A percentile compares a stretch with the other conserved stretches of the same genome.
Conservation (phyloP, 2,888 invertebrate species). For the Calephelis perditalis region DNA sequence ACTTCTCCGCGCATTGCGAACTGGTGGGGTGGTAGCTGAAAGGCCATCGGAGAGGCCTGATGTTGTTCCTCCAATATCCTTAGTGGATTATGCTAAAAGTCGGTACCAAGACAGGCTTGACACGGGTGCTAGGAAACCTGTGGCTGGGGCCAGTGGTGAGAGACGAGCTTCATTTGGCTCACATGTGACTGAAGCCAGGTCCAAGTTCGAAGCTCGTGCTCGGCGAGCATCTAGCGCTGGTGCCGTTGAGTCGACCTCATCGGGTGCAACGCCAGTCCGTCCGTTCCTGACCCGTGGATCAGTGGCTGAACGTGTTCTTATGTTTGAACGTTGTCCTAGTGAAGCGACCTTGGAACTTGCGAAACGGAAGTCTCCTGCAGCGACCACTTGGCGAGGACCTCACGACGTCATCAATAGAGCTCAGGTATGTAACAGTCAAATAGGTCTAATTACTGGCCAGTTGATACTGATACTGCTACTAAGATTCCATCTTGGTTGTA, state of each 20-base stretch:
- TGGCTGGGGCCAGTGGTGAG: constrained; percentile 62
- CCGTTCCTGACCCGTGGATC: constrained; percentile 93
- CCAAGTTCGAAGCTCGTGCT: constrained; percentile 72
- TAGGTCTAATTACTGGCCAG: too few species aligned
- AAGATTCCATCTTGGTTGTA: too few species aligned
- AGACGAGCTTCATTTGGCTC: constrained; percentile 66
- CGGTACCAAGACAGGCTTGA: constrained; percentile 80
- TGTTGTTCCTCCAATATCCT: constrained; percentile 74
- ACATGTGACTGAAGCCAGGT: constrained; percentile 71
- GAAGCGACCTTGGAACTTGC: constrained; percentile 82
- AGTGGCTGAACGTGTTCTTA: constrained; percentile 92
- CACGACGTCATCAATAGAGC: constrained; percentile 75
- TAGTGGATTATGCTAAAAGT: constrained; percentile 82
- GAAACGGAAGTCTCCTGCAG: constrained; percentile 79
- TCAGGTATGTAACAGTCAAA: constrained; percentile 50
- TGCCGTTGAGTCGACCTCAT: constrained; percentile 48
- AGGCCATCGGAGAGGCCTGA: constrained; percentile 66
- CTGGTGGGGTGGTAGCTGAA: constrained; percentile 78
- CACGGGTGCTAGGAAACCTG: constrained; percentile 66
- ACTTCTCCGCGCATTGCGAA: constrained; percentile 86
- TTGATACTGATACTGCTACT: too few species aligned
- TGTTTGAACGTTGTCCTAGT: constrained; percentile 94
- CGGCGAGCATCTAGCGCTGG: constrained; percentile 69
- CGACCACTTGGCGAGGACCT: constrained; percentile 77
- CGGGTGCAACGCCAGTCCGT: constrained; percentile 80